phyloP scores from a whole-genome alignment of 2,113 vertebrate species.

The Scytalopus superciliaris region DNA sequence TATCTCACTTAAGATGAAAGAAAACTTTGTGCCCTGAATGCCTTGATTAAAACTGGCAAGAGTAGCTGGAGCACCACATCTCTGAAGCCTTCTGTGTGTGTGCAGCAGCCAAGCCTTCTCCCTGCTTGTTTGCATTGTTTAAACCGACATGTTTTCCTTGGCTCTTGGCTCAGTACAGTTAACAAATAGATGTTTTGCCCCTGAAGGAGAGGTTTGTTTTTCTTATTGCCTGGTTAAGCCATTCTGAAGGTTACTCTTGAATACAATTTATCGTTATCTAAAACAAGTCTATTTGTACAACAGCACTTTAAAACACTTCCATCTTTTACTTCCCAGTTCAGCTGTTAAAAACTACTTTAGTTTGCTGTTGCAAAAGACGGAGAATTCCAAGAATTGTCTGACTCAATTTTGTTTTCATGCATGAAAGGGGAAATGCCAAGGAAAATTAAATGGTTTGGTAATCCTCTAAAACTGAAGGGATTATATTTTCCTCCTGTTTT shows the following conservation, averaged over 20 bases:
- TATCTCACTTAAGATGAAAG: neutral
- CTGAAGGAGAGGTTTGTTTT: slow-evolving; percentile 61
- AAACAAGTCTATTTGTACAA: slow-evolving; percentile 14
- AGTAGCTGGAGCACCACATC: rapidly evolving
- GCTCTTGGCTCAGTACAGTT: slow-evolving; percentile 20
- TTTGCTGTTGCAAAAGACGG: slow-evolving; percentile 10
- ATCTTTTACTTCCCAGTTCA: slow-evolving; percentile 6
- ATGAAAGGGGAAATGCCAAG: slow-evolving; percentile 28
- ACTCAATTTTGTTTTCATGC: slow-evolving; percentile 26
- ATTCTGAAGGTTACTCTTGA: slow-evolving; percentile 30
- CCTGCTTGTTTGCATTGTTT: slow-evolving; percentile 20
- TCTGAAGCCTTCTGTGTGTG: neutral
- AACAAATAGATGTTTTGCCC: slow-evolving; percentile 61
- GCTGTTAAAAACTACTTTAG: neutral
- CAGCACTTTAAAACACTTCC: neutral
- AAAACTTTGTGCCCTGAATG: neutral
- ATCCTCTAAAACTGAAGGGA: slow-evolving; percentile 41
- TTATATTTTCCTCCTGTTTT: slow-evolving; percentile 51
- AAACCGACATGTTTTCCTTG: slow-evolving; percentile 39
- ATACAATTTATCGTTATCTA: slow-evolving; percentile 1
- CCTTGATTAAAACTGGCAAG: neutral
- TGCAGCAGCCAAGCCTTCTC: slow-evolving; percentile 3
- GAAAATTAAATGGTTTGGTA: slow-evolving; percentile 57
- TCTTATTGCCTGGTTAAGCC: slow-evolving; percentile 36
- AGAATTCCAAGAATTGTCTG: slow-evolving; percentile 21